phyloP scores from a whole-genome alignment of 1,140 invertebrate genomes.

The Calycopis cecrops region DNA sequence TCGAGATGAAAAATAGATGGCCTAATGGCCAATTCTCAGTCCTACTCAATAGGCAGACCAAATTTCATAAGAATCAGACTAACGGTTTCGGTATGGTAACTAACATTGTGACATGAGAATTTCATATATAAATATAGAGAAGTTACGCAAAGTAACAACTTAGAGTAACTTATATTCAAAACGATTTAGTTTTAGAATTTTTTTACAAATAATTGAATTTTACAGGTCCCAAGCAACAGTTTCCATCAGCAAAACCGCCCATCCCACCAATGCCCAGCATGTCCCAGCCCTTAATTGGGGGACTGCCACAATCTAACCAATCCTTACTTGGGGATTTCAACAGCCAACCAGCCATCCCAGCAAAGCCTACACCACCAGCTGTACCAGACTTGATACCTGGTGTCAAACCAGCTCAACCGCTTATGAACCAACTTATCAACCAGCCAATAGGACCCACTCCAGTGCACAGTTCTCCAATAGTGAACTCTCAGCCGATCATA shows the following conservation, averaged over 20 bases:
- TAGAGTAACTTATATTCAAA: no score
- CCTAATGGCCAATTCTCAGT: no score
- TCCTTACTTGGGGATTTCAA: conserved; percentile 34
- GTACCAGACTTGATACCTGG: conserved; percentile 62
- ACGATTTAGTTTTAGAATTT: no score
- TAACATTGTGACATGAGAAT: no score
- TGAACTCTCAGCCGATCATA: conserved; percentile 22
- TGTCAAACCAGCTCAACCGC: conserved; percentile 44
- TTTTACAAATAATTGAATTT: conserved; percentile 12
- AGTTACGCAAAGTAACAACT: no score
- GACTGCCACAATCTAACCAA: conserved; percentile 31
- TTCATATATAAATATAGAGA: no score
- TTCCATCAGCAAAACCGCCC: conserved; percentile 49
- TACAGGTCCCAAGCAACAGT: conserved; percentile 45
- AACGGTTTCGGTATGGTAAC: no score
- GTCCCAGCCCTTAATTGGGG: conserved; percentile 44
- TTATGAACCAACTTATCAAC: conserved; percentile 18
- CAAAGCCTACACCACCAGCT: conserved; percentile 32
- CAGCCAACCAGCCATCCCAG: conserved; percentile 28
- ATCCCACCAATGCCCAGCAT: conserved; percentile 56
- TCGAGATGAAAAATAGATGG: no score
- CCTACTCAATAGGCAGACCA: no score
- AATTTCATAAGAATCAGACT: no score
- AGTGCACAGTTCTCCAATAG: conserved; percentile 16
- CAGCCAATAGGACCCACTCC: conserved; percentile 25